Conservation (phyloP, 2,797 vertebrate species). For the Rhynchonycteris naso region DNA sequence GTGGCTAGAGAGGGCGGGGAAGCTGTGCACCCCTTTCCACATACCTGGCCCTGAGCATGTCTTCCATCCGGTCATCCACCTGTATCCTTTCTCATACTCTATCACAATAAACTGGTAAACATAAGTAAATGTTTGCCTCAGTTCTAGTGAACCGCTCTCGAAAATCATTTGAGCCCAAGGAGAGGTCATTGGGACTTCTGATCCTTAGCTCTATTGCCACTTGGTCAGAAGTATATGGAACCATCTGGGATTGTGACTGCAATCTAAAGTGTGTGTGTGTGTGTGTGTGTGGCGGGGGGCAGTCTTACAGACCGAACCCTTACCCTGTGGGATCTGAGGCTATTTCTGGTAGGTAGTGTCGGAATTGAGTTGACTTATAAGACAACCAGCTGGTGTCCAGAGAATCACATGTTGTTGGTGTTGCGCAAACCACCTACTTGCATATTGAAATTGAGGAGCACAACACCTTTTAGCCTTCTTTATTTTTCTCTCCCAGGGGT, state of each 20-base stretch:
- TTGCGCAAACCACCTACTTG: background rate
- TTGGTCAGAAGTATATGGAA: background rate
- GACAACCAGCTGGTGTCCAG: background rate
- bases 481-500: background rate
- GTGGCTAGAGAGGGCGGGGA: background rate
- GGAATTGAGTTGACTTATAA: background rate
- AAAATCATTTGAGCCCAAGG: background rate
- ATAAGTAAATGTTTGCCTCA: background rate
- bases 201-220: background rate
- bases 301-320: background rate
- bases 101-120: background rate
- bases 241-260: background rate
- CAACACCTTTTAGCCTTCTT: background rate
- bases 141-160: background rate
- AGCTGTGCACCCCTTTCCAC: background rate
- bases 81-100: background rate
- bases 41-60: background rate
- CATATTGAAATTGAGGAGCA: background rate
- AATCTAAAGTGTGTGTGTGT: background rate
- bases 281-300: too few relatives aligned
- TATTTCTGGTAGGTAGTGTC: background rate
- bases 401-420: background rate
- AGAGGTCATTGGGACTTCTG: background rate
- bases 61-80: background rate
- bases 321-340: background rate